Percentiles rank a stretch among this genome's conserved stretches.
phyloP scores from a whole-genome alignment of 2,797 vertebrate species.

The Pantherophis alleghaniensis region DNA sequence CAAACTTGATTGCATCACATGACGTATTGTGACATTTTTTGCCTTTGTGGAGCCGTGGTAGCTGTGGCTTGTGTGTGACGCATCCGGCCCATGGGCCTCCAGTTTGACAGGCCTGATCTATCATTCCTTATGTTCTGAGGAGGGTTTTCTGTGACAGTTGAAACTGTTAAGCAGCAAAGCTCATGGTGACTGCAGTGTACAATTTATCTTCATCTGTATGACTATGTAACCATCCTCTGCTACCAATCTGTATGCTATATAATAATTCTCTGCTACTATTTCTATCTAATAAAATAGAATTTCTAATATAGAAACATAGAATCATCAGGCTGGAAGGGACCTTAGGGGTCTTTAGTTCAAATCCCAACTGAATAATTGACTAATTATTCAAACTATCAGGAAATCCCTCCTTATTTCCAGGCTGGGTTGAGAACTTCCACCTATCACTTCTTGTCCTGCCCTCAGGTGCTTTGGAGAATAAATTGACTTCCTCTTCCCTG shows the following conservation, averaged over 20 bases:
- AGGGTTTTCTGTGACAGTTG: background rate
- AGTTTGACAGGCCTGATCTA: background rate
- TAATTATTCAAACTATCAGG: background rate
- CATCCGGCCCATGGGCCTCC: too few relatives aligned
- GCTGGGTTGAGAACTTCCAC: background rate
- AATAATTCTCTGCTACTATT: background rate
- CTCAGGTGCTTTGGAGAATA: background rate
- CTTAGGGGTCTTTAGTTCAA: background rate
- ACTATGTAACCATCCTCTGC: background rate
- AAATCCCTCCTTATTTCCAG: background rate
- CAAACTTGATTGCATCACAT: too few relatives aligned
- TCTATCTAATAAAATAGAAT: background rate
- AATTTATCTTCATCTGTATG: background rate
- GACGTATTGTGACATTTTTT: too few relatives aligned
- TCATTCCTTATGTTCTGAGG: background rate
- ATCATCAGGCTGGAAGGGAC: background rate
- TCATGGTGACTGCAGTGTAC: background rate
- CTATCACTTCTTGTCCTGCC: background rate
- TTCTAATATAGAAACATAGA: background rate
- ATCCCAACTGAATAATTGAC: background rate
- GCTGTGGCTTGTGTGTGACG: too few relatives aligned
- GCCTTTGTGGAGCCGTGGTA: too few relatives aligned
- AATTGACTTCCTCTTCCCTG: background rate
- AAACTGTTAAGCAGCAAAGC: background rate
- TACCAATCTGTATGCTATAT: background rate